phyloP scores from a whole-genome alignment of 2,888 invertebrate genomes.

The Thereva unica region DNA sequence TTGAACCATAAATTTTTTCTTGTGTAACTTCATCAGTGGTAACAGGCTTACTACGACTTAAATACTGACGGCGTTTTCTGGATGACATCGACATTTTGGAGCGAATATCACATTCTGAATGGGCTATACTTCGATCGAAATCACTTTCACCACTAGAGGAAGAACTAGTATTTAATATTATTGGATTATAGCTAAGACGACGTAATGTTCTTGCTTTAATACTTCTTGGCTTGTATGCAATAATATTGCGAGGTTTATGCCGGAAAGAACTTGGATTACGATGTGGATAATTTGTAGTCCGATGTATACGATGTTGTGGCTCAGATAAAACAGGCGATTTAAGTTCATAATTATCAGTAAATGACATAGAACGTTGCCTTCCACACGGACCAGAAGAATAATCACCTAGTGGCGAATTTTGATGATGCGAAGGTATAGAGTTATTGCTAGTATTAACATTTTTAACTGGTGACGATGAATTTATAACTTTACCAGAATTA shows the following conservation, averaged over 20 bases:
- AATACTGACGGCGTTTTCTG: conserved; percentile 52
- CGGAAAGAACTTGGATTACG: conserved; percentile 44
- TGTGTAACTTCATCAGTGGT: conserved; percentile 46
- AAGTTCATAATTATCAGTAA: conserved; percentile 58
- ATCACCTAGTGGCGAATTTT: conserved; percentile 45
- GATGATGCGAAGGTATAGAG: conserved; percentile 49
- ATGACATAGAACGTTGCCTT: conserved; percentile 61
- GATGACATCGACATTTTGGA: conserved; percentile 48
- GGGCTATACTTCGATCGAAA: conserved; percentile 58
- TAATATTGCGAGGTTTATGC: conserved; percentile 43
- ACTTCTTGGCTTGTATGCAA: conserved; percentile 58
- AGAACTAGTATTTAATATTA: conserved; percentile 61
- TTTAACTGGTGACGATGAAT: conserved; percentile 52
- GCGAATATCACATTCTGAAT: conserved; percentile 63
- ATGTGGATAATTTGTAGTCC: conserved; percentile 39
- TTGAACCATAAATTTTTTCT: conserved; percentile 58
- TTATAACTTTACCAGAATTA: conserved; percentile 28
- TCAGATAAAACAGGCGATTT: conserved; percentile 53
- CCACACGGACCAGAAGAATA: conserved; percentile 42
- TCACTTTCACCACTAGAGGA: conserved; percentile 62
- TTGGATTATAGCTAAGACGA: conserved; percentile 64
- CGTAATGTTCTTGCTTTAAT: conserved; percentile 62
- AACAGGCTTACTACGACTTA: conserved; percentile 51
- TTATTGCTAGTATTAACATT: conserved; percentile 50
- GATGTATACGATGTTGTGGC: conserved; percentile 45